phyloP scores from a whole-genome alignment of 2,797 vertebrate species.

The Pachyuromys duprasi region DNA sequence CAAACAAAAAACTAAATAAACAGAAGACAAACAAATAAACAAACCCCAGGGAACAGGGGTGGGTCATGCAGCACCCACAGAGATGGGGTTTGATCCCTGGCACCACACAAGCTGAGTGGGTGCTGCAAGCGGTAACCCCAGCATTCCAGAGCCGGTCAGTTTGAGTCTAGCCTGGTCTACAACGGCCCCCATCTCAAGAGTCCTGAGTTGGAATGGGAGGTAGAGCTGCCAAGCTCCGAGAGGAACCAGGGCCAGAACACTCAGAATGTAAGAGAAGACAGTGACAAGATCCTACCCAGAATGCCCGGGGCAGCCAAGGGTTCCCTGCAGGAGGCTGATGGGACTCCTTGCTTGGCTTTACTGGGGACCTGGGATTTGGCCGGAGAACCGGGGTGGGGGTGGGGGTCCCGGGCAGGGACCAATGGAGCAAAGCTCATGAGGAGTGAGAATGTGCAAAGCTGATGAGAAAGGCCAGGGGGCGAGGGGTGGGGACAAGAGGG shows the following conservation, averaged over 20 bases:
- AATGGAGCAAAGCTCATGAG: not conserved
- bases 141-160: not conserved
- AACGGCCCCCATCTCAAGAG: not conserved
- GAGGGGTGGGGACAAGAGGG: too few relatives aligned
- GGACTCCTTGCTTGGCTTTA: not conserved
- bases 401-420: not conserved
- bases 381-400: too few relatives aligned
- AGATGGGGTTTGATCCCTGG: too few relatives aligned
- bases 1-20: too few relatives aligned
- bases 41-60: not conserved
- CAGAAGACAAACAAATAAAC: too few relatives aligned
- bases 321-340: rapidly evolving
- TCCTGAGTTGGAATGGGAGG: not conserved
- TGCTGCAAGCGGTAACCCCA: not conserved
- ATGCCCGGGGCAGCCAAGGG: not conserved
- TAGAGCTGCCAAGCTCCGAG: too few relatives aligned
- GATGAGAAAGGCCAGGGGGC: too few relatives aligned
- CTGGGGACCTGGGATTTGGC: not conserved
- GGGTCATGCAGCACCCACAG: too few relatives aligned
- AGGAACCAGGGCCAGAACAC: not conserved
- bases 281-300: not conserved
- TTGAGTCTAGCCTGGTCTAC: not conserved
- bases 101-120: not conserved
- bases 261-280: not conserved
- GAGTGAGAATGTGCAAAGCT: too few relatives aligned